A percentile compares a stretch with the other conserved stretches of the same genome.
Evolutionary conservation across 2,797 vertebrate genomes (phyloP).

Genomic region (Poliocrania exsul): DNA sequence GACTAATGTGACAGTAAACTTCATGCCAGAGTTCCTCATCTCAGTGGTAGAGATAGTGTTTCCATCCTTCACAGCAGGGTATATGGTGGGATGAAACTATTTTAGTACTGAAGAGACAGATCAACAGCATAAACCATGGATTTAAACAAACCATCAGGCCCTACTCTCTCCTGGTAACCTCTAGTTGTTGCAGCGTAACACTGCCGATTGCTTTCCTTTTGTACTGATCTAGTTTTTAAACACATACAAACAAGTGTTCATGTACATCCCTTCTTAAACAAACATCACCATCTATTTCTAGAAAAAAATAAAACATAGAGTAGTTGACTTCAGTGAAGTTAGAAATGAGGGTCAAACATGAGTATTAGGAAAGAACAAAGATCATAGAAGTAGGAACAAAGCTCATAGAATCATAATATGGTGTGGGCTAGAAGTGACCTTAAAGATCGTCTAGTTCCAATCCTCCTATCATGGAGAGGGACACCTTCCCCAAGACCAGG

Average conservation of each 20-base stretch:
- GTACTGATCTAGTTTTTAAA: background rate
- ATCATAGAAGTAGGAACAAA: background rate
- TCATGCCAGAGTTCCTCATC: background rate
- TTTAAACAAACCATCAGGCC: background rate
- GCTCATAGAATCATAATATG: background rate
- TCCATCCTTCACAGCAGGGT: background rate
- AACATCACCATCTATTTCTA: background rate
- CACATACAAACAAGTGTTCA: background rate
- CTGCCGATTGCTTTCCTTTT: background rate
- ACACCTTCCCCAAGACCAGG: background rate
- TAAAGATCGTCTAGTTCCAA: background rate
- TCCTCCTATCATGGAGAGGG: rapidly evolving
- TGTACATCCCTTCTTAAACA: background rate
- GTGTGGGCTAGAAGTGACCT: background rate
- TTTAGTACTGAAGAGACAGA: background rate
- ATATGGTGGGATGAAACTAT: background rate
- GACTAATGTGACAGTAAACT: background rate
- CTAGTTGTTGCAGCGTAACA: background rate
- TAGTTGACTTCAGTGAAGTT: background rate
- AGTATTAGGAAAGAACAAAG: background rate
- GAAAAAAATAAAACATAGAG: background rate
- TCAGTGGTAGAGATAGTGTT: background rate
- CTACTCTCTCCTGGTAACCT: background rate
- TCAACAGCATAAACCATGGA: background rate
- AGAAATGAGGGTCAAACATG: background rate